A percentile compares a stretch with the other conserved stretches of the same genome.
These are phyloP conservation scores for Onychomys leucogaster DNA, from an alignment of 2,797 vertebrate genomes.

Conservation along the genomic window DNA sequence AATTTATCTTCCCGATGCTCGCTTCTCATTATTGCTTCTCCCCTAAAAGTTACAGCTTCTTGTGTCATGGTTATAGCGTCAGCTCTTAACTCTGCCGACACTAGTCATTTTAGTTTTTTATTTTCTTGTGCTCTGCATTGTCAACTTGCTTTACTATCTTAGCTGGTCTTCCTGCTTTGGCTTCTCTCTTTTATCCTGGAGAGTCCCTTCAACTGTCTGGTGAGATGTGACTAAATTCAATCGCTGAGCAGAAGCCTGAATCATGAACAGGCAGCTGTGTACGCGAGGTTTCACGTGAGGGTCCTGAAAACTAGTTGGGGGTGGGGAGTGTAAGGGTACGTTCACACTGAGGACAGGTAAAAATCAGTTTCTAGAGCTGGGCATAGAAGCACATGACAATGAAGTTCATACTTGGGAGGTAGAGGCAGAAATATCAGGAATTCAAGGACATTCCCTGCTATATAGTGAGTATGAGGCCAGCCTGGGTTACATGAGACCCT, in stretches of 20 bases:
- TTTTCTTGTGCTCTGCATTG: conserved; percentile 16
- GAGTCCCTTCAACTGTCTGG: not conserved
- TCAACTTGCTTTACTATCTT: not conserved
- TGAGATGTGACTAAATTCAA: not conserved
- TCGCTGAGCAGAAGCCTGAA: not conserved
- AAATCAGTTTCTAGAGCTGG: not conserved
- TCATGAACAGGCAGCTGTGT: not conserved
- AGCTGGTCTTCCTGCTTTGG: not conserved
- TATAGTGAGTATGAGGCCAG: not conserved
- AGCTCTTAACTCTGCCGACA: conserved; percentile 18
- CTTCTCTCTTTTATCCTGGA: not conserved
- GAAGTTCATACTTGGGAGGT: not conserved
- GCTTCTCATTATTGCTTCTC: conserved; percentile 8
- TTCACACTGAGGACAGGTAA: not conserved
- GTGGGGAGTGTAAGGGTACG: not conserved
- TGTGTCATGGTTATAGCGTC: not conserved
- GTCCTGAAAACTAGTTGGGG: too few relatives aligned
- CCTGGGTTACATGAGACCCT: not conserved
- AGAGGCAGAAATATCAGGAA: not conserved
- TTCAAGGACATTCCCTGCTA: not conserved
- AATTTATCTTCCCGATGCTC: conserved; percentile 59
- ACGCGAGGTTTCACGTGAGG: fast-evolving
- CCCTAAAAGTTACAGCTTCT: not conserved
- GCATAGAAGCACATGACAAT: too few relatives aligned
- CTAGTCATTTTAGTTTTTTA: not conserved